Percentiles rank a stretch among this genome's conserved stretches.
Conservation (phyloP, 2,888 invertebrate genomes). For the Fragum whitleyi region DNA sequence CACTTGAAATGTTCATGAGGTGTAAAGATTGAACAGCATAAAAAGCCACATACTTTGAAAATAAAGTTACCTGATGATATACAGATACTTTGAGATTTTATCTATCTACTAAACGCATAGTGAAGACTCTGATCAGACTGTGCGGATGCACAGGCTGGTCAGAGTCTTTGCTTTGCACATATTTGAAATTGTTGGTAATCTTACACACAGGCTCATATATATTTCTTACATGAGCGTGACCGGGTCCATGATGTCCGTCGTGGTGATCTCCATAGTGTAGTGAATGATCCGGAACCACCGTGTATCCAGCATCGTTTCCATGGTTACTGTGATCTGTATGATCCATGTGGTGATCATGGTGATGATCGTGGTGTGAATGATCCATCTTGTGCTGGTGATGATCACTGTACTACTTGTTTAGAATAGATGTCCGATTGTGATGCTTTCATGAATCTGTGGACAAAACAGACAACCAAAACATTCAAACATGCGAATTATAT, state of each 20-base stretch:
- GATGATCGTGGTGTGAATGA: conserved; percentile 39
- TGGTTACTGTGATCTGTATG: conserved; percentile 40
- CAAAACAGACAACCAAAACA: not conserved
- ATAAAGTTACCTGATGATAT: no score
- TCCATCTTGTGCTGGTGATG: conserved; percentile 23
- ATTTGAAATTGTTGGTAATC: no score
- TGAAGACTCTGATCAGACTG: no score
- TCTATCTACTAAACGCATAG: no score
- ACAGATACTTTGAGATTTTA: no score
- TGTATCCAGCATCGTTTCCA: conserved; percentile 32
- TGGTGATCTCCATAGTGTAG: not conserved
- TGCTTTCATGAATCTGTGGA: not conserved
- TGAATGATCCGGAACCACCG: conserved; percentile 29
- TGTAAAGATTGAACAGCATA: no score
- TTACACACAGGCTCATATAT: no score
- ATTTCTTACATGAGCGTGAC: conserved; percentile 9
- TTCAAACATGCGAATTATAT: not conserved
- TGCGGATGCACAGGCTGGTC: no score
- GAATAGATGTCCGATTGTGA: not conserved
- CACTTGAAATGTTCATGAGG: no score
- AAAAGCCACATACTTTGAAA: no score
- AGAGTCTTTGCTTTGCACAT: no score
- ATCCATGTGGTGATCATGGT: conserved; percentile 27
- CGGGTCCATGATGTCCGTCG: not conserved
- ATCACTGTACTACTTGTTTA: not conserved